Conservation (phyloP, 2,888 invertebrate genomes). For the Oscheius sp. region DNA sequence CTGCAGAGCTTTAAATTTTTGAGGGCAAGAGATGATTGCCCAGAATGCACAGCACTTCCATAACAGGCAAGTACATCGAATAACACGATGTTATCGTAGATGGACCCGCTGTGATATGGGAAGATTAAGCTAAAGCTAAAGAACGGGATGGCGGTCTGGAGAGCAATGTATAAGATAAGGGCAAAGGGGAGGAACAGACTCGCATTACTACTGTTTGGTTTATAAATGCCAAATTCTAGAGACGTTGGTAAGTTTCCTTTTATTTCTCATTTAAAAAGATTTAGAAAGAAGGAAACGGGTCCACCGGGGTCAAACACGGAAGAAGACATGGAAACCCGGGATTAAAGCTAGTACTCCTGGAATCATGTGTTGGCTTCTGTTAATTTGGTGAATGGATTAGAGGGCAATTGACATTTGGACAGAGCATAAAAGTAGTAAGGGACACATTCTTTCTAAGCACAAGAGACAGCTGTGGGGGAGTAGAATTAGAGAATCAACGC, state of each 20-base stretch:
- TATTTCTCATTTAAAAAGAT: not conserved
- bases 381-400: conserved; percentile 31
- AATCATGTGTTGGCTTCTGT: conserved; percentile 27
- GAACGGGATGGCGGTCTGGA: too few species aligned
- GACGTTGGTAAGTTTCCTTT: not conserved
- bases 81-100: too few species aligned
- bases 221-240: not conserved
- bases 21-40: too few species aligned
- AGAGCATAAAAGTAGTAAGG: not conserved
- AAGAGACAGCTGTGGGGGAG: not conserved
- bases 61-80: too few species aligned
- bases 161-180: too few species aligned
- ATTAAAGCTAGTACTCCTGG: conserved; percentile 4
- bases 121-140: too few species aligned
- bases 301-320: not conserved
- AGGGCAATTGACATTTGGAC: conserved; percentile 24
- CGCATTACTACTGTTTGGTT: too few species aligned
- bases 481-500: not conserved
- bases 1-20: too few species aligned
- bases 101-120: too few species aligned
- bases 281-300: not conserved
- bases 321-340: conserved; percentile 3
- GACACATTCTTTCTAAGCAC: not conserved
- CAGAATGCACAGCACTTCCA: too few species aligned
- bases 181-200: too few species aligned